phyloP scores from a whole-genome alignment of 2,113 vertebrate species.

The Pseudopodoces humilis region DNA sequence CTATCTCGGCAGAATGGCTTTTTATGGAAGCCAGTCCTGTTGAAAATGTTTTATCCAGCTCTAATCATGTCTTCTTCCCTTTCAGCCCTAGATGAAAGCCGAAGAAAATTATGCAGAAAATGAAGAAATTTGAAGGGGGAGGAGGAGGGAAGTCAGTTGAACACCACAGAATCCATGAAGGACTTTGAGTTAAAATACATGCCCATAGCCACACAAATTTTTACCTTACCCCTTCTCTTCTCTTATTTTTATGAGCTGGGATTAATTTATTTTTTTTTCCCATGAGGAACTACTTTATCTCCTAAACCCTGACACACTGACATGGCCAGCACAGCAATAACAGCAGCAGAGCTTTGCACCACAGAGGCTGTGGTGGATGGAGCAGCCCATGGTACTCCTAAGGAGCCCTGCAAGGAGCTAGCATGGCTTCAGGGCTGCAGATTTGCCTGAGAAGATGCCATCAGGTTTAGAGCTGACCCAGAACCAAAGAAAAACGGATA shows the following conservation, averaged over 20 bases:
- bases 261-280: not conserved
- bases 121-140: not conserved
- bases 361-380: rapidly evolving
- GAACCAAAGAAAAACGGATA: not conserved
- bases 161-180: not conserved
- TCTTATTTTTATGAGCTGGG: not conserved
- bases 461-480: not conserved
- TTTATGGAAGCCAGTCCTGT: not conserved
- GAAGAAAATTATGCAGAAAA: constrained; percentile 6
- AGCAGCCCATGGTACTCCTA: not conserved
- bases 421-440: not conserved
- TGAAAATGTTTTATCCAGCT: constrained; percentile 10
- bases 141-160: not conserved
- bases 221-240: not conserved
- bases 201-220: not conserved
- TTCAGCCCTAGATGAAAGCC: constrained; percentile 22
- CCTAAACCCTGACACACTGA: not conserved
- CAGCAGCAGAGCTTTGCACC: not conserved
- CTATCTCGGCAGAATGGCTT: not conserved
- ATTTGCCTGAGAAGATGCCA: not conserved
- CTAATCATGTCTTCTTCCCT: not conserved
- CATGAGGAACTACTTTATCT: not conserved
- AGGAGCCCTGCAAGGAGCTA: not conserved
- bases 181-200: not conserved
- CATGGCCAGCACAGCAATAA: not conserved